Base-by-base conservation (phyloP, 2,113 vertebrate genomes). In the Ammodytes dubius region DNA sequence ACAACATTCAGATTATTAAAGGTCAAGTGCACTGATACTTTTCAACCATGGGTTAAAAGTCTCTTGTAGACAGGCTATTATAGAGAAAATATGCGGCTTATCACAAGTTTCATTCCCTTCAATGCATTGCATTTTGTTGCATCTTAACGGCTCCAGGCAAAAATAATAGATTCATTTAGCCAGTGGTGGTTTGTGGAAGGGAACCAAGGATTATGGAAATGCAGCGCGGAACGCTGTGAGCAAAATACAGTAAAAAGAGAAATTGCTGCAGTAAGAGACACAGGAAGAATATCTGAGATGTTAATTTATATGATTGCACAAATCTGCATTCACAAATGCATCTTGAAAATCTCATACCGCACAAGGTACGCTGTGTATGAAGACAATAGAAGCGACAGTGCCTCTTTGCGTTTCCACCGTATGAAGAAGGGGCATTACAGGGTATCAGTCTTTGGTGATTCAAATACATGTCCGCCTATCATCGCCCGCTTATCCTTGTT, bases 121-220 rank as follows among this genome's bases (percentile, higher is more conserved):
- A 91, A 87, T 83, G 77, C 87, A 81, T 94, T 94, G 92, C 93
- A 91, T 92, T 92, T 92, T 92, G 90, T 94, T 94, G 92, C 89
- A 92, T 92, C 89, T 94, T 90, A 89, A 86, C 66, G 27, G 88
- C 93, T 91, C 56, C 70, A 63, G 92, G 93, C 91, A 88, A 90
- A 92, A 94, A 93, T 94, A 92, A 94, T 94, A 92, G 91, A 92
- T 93, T 94, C 87, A 92, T 94, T 93, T 94, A 94, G 92, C 93
- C 91, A 92, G 92, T 92, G 92, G 92, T 93, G 91, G 89, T 93
- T 92, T 93, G 87, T 88, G 90, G 90, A 90, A 91, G 71, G 90
- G 86, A 93, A 93, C 88, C 92, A 91, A 93, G 91, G 93, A 93
- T 93, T 93, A 94, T 94, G 93, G 83, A 88, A 94, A 94, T 93